A percentile compares a stretch with the other conserved stretches of the same genome.
Evolutionary conservation across 2,113 vertebrate genomes (phyloP).

Genomic region (Tragelaphus strepsiceros): DNA sequence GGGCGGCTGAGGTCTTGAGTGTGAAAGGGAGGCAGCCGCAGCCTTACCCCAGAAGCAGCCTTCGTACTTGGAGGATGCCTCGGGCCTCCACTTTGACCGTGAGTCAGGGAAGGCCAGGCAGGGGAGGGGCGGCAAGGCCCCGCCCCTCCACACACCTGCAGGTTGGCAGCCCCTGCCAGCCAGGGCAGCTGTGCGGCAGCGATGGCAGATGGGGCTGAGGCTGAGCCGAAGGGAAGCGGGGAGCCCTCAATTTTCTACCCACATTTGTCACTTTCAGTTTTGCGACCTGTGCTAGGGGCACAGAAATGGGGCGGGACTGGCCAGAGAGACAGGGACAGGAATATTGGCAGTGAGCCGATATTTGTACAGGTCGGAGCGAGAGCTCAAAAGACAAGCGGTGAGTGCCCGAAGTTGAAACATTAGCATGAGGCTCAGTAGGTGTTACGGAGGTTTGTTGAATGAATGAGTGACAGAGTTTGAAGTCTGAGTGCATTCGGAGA

Average conservation of each 20-base stretch:
- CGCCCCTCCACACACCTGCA: rapidly evolving
- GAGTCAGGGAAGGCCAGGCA: not conserved
- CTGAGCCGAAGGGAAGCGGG: not conserved
- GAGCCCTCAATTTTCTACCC: not conserved
- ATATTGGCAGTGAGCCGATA: not conserved
- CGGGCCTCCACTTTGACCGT: not conserved
- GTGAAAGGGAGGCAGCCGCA: not conserved
- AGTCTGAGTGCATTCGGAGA: not conserved
- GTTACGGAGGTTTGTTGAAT: not conserved
- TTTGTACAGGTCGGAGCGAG: rapidly evolving
- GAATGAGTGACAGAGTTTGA: not conserved
- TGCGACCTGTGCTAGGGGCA: not conserved
- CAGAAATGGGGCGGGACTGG: not conserved
- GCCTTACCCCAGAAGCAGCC: not conserved
- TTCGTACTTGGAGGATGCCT: not conserved
- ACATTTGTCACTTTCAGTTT: not conserved
- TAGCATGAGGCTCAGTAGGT: not conserved
- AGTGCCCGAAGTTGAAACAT: not conserved
- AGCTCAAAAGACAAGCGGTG: not conserved
- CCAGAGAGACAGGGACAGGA: not conserved
- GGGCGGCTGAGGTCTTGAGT: not conserved
- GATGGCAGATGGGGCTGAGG: not conserved
- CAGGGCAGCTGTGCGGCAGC: not conserved
- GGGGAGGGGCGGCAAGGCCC: not conserved
- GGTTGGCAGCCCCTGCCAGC: not conserved